Evolutionary conservation across 2,797 vertebrate species (phyloP), one percentile per base, ranked within the genome.

Genomic region (Mus caroli): DNA sequence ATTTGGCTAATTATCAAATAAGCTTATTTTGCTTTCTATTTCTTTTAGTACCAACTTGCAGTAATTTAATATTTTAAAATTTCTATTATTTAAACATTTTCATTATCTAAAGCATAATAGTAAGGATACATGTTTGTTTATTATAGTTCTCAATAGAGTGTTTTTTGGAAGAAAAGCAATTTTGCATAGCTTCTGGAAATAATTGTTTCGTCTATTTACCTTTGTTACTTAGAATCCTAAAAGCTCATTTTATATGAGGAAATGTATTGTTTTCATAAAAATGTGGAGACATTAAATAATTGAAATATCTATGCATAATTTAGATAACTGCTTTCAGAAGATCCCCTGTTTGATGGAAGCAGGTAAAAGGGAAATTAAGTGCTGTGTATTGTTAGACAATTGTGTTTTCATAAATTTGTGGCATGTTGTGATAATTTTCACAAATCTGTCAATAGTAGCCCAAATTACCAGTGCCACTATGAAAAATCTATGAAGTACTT

Each of bases 271-370:
- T 98, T 98, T 97, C 96, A 96, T 97, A 95, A 95, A 97, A 92
- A 90, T 92, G 3, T 87, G 43, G 96, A 84, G 40, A 78, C 87
- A 95, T 40, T 98, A 98, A 98, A 98, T 98, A 97, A 98, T 97
- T 98, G 92, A 98, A 96, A 56, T 93, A 96, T 4, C 54, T 37
- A 94, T 97, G 92, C 84, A 98, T 98, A 98, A 98, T 98, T 98
- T 97, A 98, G 91, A 97, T 97, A 97, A 98, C 96, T 98, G 86
- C 90, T 98, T 98, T 97, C 76, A 97, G 94, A 97, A 98, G 56
- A 97, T 92, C 95, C 0, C 1, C 78, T 97, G 71, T 88, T 91
- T 96, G 91, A 97, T 95, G 87, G 97, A 97, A 97, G 94, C 95
- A 95, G 98, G 78, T 0, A 0, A 90, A 98, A 97, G 69, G 71